Evolutionary conservation across 2,888 invertebrate species (phyloP).

Genomic region (Agrotis ipsilon): DNA sequence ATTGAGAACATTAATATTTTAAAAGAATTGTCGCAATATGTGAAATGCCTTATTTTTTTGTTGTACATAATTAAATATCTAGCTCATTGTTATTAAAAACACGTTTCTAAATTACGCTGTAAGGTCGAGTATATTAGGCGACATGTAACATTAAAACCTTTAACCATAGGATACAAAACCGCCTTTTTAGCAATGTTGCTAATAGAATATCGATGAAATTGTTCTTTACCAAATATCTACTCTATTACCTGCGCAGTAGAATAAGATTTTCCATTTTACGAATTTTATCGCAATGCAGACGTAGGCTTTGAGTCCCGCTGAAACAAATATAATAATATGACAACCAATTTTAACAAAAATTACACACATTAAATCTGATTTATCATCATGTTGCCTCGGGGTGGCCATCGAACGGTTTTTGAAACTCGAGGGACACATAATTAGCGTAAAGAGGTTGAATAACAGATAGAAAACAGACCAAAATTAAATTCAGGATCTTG

Average conservation of each 20-base stretch:
- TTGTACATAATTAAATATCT: neutral
- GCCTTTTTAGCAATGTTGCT: too few relatives aligned
- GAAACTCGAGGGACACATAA: neutral
- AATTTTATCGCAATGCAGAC: too few relatives aligned
- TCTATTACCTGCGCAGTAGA: too few relatives aligned
- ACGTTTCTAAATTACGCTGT: neutral
- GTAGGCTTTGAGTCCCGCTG: too few relatives aligned
- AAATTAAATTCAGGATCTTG: neutral
- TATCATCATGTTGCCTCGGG: neutral
- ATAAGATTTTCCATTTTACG: too few relatives aligned
- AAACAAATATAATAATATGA: too few relatives aligned
- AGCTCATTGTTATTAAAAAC: neutral
- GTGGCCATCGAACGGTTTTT: neutral
- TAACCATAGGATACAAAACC: neutral
- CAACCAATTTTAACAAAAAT: neutral
- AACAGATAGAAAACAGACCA: neutral
- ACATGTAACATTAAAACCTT: neutral
- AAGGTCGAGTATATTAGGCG: neutral
- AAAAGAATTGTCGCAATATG: constrained; percentile 1
- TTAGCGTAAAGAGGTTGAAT: too few relatives aligned
- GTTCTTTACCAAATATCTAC: too few relatives aligned
- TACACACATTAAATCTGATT: neutral
- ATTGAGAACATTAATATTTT: constrained; percentile 7
- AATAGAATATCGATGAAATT: neutral
- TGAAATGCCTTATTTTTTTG: constrained; percentile 1